Percentiles rank a stretch among this genome's conserved stretches.
Conservation (phyloP, 1,140 invertebrate genomes). For the Calliphora vicina region DNA sequence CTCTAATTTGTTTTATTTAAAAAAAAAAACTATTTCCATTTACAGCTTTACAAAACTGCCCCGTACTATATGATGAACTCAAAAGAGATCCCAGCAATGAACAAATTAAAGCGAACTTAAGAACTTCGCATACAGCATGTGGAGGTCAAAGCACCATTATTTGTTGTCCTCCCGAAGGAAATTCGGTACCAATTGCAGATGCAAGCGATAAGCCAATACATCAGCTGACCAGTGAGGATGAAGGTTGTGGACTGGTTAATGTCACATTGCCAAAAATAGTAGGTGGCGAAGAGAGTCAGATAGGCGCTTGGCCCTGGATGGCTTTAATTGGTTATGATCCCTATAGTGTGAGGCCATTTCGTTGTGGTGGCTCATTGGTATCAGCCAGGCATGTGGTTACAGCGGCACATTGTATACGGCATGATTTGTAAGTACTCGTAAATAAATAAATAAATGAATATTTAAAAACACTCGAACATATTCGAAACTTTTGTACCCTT, state of each 20-base stretch:
- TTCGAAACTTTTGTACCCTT: too few relatives aligned
- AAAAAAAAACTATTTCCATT: neutral
- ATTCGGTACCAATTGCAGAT: neutral
- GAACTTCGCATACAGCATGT: constrained; percentile 33
- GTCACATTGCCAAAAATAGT: constrained; percentile 50
- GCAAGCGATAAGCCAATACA: neutral
- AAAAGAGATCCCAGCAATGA: constrained; percentile 32
- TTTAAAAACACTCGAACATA: too few relatives aligned
- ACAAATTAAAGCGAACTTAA: constrained; percentile 9
- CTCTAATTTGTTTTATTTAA: neutral
- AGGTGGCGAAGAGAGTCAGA: constrained; percentile 52
- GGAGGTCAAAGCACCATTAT: constrained; percentile 25
- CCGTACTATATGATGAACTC: neutral
- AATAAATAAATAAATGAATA: too few relatives aligned
- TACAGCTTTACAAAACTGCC: constrained; percentile 29
- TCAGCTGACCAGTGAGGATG: constrained; percentile 29
- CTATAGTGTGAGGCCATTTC: constrained; percentile 44
- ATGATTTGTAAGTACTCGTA: constrained; percentile 44
- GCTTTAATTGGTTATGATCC: constrained; percentile 45
- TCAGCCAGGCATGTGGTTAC: constrained; percentile 43
- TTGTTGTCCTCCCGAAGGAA: constrained; percentile 35
- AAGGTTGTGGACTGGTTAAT: constrained; percentile 52
- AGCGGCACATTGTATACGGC: constrained; percentile 46
- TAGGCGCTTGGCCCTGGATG: constrained; percentile 47
- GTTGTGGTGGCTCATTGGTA: constrained; percentile 45